Conservation (phyloP, 2,113 vertebrate species). For the Chelonoidis abingdonii region DNA sequence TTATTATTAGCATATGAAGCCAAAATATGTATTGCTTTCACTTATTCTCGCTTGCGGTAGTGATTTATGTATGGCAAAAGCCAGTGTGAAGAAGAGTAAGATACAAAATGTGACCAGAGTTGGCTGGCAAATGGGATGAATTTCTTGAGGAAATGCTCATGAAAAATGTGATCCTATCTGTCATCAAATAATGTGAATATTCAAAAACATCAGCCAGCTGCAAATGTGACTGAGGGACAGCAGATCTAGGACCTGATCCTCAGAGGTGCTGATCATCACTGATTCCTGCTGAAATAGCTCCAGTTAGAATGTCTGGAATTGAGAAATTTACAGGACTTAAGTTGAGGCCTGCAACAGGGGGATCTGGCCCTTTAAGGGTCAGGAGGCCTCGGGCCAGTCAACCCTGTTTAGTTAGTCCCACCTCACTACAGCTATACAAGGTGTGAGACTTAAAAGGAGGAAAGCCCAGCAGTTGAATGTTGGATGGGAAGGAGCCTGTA, state of each 20-base stretch:
- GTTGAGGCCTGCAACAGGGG: too few relatives aligned
- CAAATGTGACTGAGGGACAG: neutral
- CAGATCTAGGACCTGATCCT: neutral
- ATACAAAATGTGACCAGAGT: neutral
- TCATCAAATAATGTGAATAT: neutral
- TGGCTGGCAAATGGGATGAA: neutral
- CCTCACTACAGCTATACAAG: too few relatives aligned
- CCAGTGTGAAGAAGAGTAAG: neutral
- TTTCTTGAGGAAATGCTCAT: neutral
- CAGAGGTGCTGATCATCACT: neutral
- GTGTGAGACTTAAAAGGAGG: too few relatives aligned
- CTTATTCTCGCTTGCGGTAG: neutral
- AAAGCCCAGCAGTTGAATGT: too few relatives aligned
- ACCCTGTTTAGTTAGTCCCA: too few relatives aligned
- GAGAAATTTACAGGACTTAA: neutral
- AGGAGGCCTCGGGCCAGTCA: too few relatives aligned
- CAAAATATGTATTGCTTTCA: neutral
- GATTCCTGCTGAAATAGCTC: neutral
- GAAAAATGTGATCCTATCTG: neutral
- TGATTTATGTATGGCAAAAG: neutral
- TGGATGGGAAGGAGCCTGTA: too few relatives aligned
- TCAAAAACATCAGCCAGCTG: neutral
- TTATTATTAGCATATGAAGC: neutral
- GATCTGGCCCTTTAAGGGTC: too few relatives aligned
- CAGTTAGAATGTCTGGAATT: neutral